Evolutionary conservation across 2,888 invertebrate species (phyloP).

Genomic region (Emesis furor): DNA sequence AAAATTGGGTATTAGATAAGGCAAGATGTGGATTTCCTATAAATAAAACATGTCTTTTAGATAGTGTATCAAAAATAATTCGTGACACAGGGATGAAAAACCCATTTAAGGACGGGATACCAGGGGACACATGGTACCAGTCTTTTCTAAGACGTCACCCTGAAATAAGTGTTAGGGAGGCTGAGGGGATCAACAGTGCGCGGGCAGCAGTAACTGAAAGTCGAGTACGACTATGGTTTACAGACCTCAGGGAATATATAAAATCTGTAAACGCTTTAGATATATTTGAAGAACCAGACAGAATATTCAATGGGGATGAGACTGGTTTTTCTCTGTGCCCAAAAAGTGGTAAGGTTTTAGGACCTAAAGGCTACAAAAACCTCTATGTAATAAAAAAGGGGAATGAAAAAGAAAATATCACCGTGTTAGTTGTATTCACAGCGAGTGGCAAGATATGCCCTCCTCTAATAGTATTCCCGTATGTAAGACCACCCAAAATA

Average conservation of each 20-base stretch:
- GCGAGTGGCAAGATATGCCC: constrained; percentile 46
- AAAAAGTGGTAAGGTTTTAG: constrained; percentile 76
- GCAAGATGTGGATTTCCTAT: constrained; percentile 23
- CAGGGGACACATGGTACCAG: constrained; percentile 6
- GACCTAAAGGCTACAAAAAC: constrained; percentile 75
- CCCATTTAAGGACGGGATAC: constrained; percentile 14
- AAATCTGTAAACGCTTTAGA: background rate
- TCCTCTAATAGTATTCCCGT: background rate
- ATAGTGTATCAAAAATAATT: constrained; percentile 20
- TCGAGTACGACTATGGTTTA: background rate
- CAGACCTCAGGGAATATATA: background rate
- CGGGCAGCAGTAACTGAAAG: constrained; percentile 14
- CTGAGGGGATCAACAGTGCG: background rate
- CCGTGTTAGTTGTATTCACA: constrained; percentile 69
- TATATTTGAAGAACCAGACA: background rate
- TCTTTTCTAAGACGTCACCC: constrained; percentile 15
- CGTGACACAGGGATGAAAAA: background rate
- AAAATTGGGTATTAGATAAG: constrained; percentile 3
- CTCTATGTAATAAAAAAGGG: constrained; percentile 69
- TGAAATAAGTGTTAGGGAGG: background rate
- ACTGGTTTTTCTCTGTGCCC: constrained; percentile 72
- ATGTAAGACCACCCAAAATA: constrained; percentile 35
- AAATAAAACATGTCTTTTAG: constrained; percentile 28
- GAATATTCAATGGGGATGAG: constrained; percentile 14
- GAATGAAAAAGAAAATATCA: constrained; percentile 73